Evolutionary conservation across 2,113 vertebrate genomes (phyloP), one percentile per base, ranked within the genome.

Genomic region (Pangasianodon gigas): DNA sequence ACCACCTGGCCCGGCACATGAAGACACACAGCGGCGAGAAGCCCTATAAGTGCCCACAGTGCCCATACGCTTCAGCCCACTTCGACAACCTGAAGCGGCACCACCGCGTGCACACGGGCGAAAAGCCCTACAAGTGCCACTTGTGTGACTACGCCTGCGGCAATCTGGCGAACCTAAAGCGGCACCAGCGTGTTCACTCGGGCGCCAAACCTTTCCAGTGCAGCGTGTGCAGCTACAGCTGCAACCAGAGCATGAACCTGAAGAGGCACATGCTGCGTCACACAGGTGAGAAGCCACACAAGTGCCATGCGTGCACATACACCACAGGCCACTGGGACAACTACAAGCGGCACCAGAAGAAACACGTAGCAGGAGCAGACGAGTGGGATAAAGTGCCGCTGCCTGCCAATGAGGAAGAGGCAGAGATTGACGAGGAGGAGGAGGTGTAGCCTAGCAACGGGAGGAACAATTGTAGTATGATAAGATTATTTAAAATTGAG

Each of bases 231-330:
- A 97, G 94, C 92, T 99, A 99, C 96, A 98, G 96, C 94, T 99
- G 98, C 96, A 99, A 99, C 94, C 98, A 99, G 97, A 99, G 98
- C 95, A 99, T 99, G 98, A 99, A 99, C 96, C 97, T 99, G 90
- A 99, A 99, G 95, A 96, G 98, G 13, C 98, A 99, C 94, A 99
- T 99, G 98, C 96, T 99, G 74, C 96, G 98, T 84, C 98, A 99
- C 93, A 99, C 98, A 0, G 98, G 98, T 0, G 98, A 98, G 94
- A 99, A 99, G 92, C 98, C 98, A 67, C 98, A 99, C 94, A 97
- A 97, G 82, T 99, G 98, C 92, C 96, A 96, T 91, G 94, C 97
- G 94, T 99, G 98, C 93, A 92, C 97, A 93, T 99, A 99, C 92
- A 98, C 98, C 93, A 99, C 98, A 0, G 98, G 98, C 88, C 98